phyloP scores from a whole-genome alignment of 2,888 invertebrate genomes.

The Congeria kusceri region DNA sequence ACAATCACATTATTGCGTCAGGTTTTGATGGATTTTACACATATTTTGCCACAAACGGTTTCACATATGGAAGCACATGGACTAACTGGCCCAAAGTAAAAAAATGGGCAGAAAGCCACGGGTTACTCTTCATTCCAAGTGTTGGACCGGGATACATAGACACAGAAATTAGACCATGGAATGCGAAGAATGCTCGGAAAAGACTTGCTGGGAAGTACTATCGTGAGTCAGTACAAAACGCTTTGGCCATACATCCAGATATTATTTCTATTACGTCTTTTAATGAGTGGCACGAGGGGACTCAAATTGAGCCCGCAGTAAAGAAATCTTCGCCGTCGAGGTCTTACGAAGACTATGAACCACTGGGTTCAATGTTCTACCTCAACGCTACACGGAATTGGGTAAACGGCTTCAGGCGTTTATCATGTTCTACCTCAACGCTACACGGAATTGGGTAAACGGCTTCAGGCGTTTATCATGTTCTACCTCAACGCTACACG shows the following conservation, averaged over 20 bases:
- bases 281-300: conserved; percentile 92
- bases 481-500: conserved; percentile 92
- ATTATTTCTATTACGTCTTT: conserved; percentile 90
- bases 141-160: conserved; percentile 91
- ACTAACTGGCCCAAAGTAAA: conserved; percentile 76
- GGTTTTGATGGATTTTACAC: conserved; percentile 88
- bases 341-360: conserved; percentile 88
- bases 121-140: conserved; percentile 88
- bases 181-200: conserved; percentile 87
- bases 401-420: conserved; percentile 20
- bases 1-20: conserved; percentile 83
- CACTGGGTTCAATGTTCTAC: conserved; percentile 88
- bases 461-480: conserved; percentile 87
- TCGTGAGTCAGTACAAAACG: conserved; percentile 88
- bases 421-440: too few relatives aligned
- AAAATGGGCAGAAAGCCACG: conserved; percentile 67
- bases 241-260: conserved; percentile 87
- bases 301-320: conserved; percentile 90
- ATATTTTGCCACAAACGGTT: conserved; percentile 89
- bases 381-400: conserved; percentile 87
- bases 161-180: conserved; percentile 88
- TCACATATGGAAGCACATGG: conserved; percentile 88
- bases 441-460: too few relatives aligned
- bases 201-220: conserved; percentile 89
- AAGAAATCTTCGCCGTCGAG: conserved; percentile 77